These are phyloP conservation scores for Agrotis segetum DNA, from an alignment of 2,888 invertebrate genomes.

Conservation along the genomic window DNA sequence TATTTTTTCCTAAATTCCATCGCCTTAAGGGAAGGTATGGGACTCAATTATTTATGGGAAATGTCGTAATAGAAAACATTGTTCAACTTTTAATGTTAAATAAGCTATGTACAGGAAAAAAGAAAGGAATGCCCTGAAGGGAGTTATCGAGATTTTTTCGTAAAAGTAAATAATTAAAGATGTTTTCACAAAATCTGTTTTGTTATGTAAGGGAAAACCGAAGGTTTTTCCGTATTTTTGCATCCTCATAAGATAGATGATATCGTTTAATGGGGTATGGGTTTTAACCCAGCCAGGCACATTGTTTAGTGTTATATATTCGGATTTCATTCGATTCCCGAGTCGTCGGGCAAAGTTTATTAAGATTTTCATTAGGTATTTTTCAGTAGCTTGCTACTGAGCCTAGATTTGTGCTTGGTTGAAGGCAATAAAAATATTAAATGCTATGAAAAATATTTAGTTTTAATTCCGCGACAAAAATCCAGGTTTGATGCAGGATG, in stretches of 20 bases:
- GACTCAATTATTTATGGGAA: slow-evolving; percentile 22
- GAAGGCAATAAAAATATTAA: background rate
- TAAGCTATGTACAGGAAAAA: slow-evolving; percentile 18
- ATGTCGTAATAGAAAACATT: slow-evolving; percentile 17
- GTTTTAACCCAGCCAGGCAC: no score
- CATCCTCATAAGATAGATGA: no score
- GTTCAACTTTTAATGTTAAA: slow-evolving; percentile 4
- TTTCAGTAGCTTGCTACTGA: background rate
- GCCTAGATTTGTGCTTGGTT: background rate
- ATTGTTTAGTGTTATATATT: background rate
- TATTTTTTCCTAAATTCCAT: background rate
- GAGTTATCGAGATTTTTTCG: background rate
- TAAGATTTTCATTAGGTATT: background rate
- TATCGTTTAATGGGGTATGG: no score
- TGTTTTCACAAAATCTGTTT: background rate
- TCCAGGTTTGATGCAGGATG: no score
- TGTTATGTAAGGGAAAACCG: background rate
- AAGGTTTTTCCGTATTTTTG: background rate
- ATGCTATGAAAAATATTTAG: no score
- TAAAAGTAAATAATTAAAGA: background rate
- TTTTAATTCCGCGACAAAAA: no score
- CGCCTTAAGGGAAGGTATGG: background rate
- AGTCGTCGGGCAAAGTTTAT: background rate
- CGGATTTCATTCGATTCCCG: background rate
- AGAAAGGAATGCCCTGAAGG: slow-evolving; percentile 5